Base-by-base conservation (phyloP, 2,113 vertebrate genomes). In the Xyrauchen texanus region DNA sequence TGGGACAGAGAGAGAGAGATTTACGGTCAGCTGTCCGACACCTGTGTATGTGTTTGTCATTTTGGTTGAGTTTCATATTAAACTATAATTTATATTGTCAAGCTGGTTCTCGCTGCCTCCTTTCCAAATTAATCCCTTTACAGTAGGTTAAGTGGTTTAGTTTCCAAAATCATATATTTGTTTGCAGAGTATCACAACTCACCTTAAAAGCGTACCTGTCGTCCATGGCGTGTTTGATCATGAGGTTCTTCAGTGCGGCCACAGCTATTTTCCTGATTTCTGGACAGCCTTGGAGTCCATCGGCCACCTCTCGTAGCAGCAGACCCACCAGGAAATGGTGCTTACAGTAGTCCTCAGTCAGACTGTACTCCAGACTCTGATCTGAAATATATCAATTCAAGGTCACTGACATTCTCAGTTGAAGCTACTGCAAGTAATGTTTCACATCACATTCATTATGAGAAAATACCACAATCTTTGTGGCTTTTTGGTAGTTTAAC, bases 271-370 rank as follows among this genome's bases (percentile, higher is more conserved):
- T 96, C 84, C 95, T 92, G 87, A 96, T 94, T 78, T 98, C 96
- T 0, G 94, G 94, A 64, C 90, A 94, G 71, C 95, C 95, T 87
- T 95, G 95, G 73, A 98, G 83, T 81, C 95, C 96, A 69, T 94
- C 91, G 2, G 95, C 94, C 42, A 94, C 92, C 86, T 99, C 97
- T 78, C 96, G 92, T 83, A 99, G 90, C 77, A 99, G 89, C 83
- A 98, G 91, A 45, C 98, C 98, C 81, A 98, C 96, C 80, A 99
- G 91, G 88, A 99, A 99, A 86, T 99, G 98, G 86, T 99, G 94
- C 12, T 86, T 94, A 88, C 97, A 98, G 88, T 96, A 98, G 2
- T 99, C 98, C 77, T 99, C 98, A 0, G 95, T 96, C 88, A 99
- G 90, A 88, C 90, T 95, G 91, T 93, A 97, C 90, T 99, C 97